These are phyloP conservation scores for Azorinus chamasolen DNA, from an alignment of 2,888 invertebrate species.

Conservation along the genomic window DNA sequence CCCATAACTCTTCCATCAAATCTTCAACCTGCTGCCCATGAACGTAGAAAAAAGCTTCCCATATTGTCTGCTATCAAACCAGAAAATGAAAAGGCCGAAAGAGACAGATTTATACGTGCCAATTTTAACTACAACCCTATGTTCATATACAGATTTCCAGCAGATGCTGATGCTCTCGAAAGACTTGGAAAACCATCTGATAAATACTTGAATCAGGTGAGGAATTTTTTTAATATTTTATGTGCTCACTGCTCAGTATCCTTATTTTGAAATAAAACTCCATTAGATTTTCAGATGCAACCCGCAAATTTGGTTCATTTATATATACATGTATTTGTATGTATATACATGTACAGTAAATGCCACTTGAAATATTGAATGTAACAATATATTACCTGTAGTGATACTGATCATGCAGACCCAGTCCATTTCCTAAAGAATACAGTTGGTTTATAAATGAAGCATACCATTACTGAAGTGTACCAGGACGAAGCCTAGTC, in stretches of 20 bases:
- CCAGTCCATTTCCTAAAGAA: no score
- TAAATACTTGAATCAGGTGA: constrained; percentile 76
- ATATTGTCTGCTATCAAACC: constrained; percentile 80
- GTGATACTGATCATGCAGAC: no score
- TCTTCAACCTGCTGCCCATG: constrained; percentile 65
- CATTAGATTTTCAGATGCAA: no score
- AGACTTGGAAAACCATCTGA: constrained; percentile 76
- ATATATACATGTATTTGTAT: no score
- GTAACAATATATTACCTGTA: no score
- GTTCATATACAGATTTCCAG: constrained; percentile 78
- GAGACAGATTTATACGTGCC: constrained; percentile 80
- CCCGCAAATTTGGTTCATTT: no score
- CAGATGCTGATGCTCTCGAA: constrained; percentile 73
- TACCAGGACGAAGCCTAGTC: no score
- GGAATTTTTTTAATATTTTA: constrained; percentile 11
- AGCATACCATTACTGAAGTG: no score
- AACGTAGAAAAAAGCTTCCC: constrained; percentile 74
- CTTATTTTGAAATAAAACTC: neutral
- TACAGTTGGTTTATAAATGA: no score
- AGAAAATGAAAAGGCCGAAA: constrained; percentile 81
- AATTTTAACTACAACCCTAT: constrained; percentile 82
- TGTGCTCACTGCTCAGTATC: neutral
- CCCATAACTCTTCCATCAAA: constrained; percentile 51
- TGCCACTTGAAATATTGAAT: no score
- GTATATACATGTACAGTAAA: no score